These are phyloP conservation scores for Falco rusticolus DNA, from an alignment of 2,797 vertebrate species.

Conservation along the genomic window DNA sequence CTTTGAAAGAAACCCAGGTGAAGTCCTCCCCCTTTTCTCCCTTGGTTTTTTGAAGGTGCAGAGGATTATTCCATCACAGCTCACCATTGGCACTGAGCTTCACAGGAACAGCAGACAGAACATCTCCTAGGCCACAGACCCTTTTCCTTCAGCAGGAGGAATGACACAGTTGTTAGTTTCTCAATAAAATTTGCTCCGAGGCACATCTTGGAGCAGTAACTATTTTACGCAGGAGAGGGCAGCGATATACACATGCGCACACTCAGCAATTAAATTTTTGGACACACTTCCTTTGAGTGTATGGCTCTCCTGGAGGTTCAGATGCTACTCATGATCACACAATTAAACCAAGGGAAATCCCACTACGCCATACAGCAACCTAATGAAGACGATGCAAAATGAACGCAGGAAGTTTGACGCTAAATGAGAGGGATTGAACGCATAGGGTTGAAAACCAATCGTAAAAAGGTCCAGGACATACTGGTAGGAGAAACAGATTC, in stretches of 20 bases:
- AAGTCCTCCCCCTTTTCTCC: background rate
- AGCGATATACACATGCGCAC: background rate
- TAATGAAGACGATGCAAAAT: background rate
- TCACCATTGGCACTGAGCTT: background rate
- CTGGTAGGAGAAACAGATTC: background rate
- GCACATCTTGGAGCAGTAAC: constrained; percentile 35
- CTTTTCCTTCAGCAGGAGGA: background rate
- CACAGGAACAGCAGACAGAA: background rate
- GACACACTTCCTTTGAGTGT: background rate
- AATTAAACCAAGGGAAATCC: background rate
- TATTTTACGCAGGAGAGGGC: constrained; percentile 55
- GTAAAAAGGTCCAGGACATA: background rate
- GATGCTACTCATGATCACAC: fast-evolving
- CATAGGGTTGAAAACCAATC: background rate
- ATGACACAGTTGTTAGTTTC: background rate
- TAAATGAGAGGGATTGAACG: background rate
- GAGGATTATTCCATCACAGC: background rate
- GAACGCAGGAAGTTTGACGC: background rate
- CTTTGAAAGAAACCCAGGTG: background rate
- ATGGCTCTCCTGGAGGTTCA: background rate
- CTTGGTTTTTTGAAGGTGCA: background rate
- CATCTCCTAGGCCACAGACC: background rate
- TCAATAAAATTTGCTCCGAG: background rate
- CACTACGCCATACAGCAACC: too few relatives aligned
- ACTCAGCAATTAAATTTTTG: background rate